A percentile compares a stretch with the other conserved stretches of the same genome.
These are phyloP conservation scores for Hirtodrosophila confusa DNA, from an alignment of 2,888 invertebrate species.

Conservation along the genomic window DNA sequence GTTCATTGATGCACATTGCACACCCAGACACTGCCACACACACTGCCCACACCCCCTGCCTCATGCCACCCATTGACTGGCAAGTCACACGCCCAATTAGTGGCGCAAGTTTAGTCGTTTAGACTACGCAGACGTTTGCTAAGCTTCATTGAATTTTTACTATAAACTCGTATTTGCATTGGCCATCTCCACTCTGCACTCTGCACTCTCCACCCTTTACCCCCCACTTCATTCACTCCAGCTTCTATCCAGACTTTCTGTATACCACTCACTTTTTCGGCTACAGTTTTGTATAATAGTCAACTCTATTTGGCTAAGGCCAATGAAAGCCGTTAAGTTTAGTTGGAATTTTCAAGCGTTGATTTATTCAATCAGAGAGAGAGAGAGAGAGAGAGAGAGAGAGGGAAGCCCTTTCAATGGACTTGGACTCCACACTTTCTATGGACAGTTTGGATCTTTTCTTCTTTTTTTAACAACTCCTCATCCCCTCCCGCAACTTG, in stretches of 20 bases:
- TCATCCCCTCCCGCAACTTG: background rate
- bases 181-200: conserved; percentile 39
- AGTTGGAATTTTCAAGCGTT: conserved; percentile 69
- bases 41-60: conserved; percentile 3
- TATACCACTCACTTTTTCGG: conserved; percentile 62
- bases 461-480: background rate
- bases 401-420: conserved; percentile 43
- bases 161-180: conserved; percentile 71
- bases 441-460: conserved; percentile 43
- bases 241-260: conserved; percentile 6
- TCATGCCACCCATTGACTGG: conserved; percentile 23
- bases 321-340: conserved; percentile 76
- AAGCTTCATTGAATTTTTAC: conserved; percentile 77
- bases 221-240: background rate
- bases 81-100: conserved; percentile 79
- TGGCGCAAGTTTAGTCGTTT: conserved; percentile 76
- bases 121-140: conserved; percentile 61
- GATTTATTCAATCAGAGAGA: conserved; percentile 76
- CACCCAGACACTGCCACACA: conserved; percentile 37
- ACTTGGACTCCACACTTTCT: conserved; percentile 30
- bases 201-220: background rate
- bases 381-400: background rate
- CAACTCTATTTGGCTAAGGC: conserved; percentile 64
- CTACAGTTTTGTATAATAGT: conserved; percentile 72
- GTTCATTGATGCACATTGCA: conserved; percentile 77